Percentiles rank a stretch among this genome's conserved stretches.
These are phyloP conservation scores for Halocynthia roretzi DNA, from an alignment of 23 tunicate species.

Conservation along the genomic window DNA sequence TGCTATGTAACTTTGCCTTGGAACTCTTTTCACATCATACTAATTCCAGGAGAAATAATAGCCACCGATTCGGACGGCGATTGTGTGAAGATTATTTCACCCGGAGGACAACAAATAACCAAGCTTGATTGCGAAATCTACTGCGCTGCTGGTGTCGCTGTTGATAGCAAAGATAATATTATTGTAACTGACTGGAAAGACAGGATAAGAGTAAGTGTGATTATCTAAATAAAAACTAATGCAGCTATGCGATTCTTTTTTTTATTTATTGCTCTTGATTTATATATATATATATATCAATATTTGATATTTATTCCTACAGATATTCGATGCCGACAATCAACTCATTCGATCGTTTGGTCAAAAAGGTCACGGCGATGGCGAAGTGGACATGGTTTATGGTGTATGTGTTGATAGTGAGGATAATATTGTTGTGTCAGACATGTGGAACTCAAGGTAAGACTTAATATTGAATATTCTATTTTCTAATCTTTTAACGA, in stretches of 20 bases:
- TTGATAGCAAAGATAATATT: constrained; percentile 78
- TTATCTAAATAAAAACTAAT: neutral
- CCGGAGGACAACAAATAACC: constrained; percentile 71
- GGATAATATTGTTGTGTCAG: constrained; percentile 72
- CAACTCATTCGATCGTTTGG: constrained; percentile 56
- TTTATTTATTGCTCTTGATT: neutral
- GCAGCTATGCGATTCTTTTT: neutral
- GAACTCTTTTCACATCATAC: too few species aligned
- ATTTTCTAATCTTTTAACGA: neutral
- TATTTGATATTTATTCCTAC: constrained; percentile 1
- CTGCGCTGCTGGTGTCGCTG: constrained; percentile 77
- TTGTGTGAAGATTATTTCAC: constrained; percentile 75
- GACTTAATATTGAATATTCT: neutral
- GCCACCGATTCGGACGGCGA: constrained; percentile 83
- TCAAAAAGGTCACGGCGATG: constrained; percentile 37
- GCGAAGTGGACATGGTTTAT: constrained; percentile 71
- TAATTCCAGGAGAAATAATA: constrained; percentile 41
- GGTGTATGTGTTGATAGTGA: constrained; percentile 60
- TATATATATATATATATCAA: neutral
- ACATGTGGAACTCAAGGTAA: constrained; percentile 82
- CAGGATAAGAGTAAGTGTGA: constrained; percentile 48
- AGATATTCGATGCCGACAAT: constrained; percentile 77
- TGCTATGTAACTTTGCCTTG: neutral
- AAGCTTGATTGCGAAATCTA: constrained; percentile 42
- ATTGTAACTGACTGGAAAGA: constrained; percentile 75